Conservation (phyloP, 2,113 vertebrate genomes). For the Cheilinus undulatus region DNA sequence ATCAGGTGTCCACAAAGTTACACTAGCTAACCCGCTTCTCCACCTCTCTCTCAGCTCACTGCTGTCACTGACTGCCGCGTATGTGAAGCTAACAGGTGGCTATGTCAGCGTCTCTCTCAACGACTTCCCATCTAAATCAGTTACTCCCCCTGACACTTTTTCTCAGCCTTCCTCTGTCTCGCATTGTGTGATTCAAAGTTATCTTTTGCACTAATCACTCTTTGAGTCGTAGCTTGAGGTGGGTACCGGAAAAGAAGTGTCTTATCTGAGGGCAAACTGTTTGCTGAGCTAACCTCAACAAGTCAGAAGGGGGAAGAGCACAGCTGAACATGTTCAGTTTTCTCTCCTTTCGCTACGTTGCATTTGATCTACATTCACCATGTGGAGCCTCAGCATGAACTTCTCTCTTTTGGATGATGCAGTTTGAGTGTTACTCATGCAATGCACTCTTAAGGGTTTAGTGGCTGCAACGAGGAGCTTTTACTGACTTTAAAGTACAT, state of each 20-base stretch:
- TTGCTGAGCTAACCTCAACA: constrained; percentile 67
- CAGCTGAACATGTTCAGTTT: constrained; percentile 2
- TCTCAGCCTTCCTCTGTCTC: constrained; percentile 16
- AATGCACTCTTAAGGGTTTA: neutral
- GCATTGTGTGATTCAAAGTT: neutral
- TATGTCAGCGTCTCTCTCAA: constrained; percentile 6
- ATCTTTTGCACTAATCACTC: constrained; percentile 29
- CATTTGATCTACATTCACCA: neutral
- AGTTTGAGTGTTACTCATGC: constrained; percentile 5
- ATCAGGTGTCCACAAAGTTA: constrained; percentile 38
- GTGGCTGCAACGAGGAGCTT: neutral
- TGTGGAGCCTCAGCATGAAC: neutral
- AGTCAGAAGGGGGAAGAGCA: constrained; percentile 61
- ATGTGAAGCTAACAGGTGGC: constrained; percentile 33
- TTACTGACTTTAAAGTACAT: constrained; percentile 15
- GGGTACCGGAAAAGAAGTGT: constrained; percentile 65
- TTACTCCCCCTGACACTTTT: constrained; percentile 26
- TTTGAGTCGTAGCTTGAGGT: constrained; percentile 60
- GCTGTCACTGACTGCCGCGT: constrained; percentile 21
- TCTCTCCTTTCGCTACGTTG: constrained; percentile 23
- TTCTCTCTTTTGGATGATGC: constrained; percentile 17
- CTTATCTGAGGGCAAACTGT: constrained; percentile 52
- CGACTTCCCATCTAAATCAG: constrained; percentile 32
- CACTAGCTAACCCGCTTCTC: constrained; percentile 1
- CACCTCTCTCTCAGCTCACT: constrained; percentile 19